Evolutionary conservation across 1,140 invertebrate species (phyloP), one percentile per base, ranked within the genome.

Genomic region (Leptopilina boulardi): DNA sequence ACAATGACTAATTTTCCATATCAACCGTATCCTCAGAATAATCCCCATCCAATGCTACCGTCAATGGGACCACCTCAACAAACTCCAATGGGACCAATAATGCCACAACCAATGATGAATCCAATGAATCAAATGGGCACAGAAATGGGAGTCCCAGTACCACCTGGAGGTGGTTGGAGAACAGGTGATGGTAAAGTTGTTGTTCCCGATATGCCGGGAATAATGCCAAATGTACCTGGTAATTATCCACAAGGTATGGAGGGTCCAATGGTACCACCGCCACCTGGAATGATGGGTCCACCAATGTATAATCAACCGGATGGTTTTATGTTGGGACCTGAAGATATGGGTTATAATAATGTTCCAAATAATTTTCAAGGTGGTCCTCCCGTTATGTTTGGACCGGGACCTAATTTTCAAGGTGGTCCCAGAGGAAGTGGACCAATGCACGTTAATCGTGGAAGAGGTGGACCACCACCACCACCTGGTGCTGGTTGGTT

Each of bases 271-370:
- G 83, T 87, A 73, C 80, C 82, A 4, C 89, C 89, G 0, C 89
- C 87, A 8, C 84, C 85, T 11, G 90, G 89, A 83, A 90, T 89
- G 85, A 88, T 87, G 78, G 85, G 83, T 21, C 87, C 87, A 0
- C 92, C 93, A 10, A 93, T 94, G 91, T 93, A 91, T 81, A 92
- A 89, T 78, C 89, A 89, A 11, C 87, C 83, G 23, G 90, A 91
- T 2, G 83, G 85, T 19, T 89, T 86, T 21, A 87, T 87, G 82
- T 88, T 89, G 83, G 82, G 82, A 0, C 85, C 85, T 2, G 89
- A 88, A 3, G 89, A 91, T 0, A 89, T 89, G 85, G 83, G 83
- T n/a, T 91, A 83, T 70, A 87, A 86, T 30, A 66, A 66, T 66
- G 59, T n/a, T 26, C 59, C 23, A 66, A 66, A 66, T 34, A 87